These are phyloP conservation scores for Cheilosia vulpina DNA, from an alignment of 2,888 invertebrate genomes.

Conservation along the genomic window DNA sequence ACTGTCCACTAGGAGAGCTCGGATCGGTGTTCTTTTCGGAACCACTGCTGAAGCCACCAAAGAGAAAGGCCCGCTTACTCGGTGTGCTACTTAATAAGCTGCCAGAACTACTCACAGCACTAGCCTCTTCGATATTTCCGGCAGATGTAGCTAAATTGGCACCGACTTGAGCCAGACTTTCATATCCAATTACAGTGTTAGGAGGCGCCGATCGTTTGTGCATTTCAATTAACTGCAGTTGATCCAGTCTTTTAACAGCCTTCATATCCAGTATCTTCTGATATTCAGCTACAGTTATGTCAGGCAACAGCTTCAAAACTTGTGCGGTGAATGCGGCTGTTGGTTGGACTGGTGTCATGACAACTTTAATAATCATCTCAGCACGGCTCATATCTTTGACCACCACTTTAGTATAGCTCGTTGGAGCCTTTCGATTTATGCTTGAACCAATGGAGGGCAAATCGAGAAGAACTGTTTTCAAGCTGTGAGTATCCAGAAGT, in stretches of 20 bases:
- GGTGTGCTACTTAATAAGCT: slow-evolving; percentile 77
- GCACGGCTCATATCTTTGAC: slow-evolving; percentile 96
- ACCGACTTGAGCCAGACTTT: slow-evolving; percentile 53
- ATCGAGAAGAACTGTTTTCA: slow-evolving; percentile 96
- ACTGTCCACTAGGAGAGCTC: slow-evolving; percentile 26
- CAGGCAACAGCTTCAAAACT: slow-evolving; percentile 94
- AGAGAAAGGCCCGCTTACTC: slow-evolving; percentile 80
- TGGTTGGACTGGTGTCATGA: slow-evolving; percentile 95
- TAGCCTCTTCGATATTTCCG: slow-evolving; percentile 15
- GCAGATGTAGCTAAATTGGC: slow-evolving; percentile 7
- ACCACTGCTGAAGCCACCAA: slow-evolving; percentile 77
- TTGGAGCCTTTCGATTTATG: slow-evolving; percentile 94
- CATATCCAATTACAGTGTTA: slow-evolving; percentile 44
- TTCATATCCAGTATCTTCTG: slow-evolving; percentile 98
- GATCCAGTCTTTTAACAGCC: slow-evolving; percentile 87
- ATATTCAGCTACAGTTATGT: slow-evolving; percentile 94
- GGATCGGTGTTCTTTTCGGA: slow-evolving; percentile 79
- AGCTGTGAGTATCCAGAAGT: slow-evolving; percentile 95
- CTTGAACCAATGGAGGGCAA: slow-evolving; percentile 96
- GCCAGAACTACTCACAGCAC: slow-evolving; percentile 53
- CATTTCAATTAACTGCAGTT: slow-evolving; percentile 85
- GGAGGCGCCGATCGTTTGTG: slow-evolving; percentile 84
- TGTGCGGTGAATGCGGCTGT: slow-evolving; percentile 93
- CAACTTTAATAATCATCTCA: slow-evolving; percentile 99
- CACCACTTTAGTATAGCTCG: slow-evolving; percentile 91